These are phyloP conservation scores for Cottoperca gobio DNA, from an alignment of 2,797 vertebrate genomes.

Conservation along the genomic window DNA sequence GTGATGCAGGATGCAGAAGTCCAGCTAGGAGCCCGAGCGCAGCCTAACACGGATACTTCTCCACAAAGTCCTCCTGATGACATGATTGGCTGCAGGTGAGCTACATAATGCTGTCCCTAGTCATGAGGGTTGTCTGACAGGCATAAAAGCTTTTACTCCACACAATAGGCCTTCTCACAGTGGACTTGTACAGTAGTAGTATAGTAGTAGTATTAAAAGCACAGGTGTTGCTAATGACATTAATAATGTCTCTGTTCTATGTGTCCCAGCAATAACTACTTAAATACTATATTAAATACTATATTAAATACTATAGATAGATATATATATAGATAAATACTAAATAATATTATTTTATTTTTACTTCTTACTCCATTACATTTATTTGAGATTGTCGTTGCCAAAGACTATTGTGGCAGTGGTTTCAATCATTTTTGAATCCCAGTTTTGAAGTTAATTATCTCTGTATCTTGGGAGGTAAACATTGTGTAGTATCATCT, in stretches of 20 bases:
- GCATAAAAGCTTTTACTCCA: not conserved
- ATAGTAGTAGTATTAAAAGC: too few relatives aligned
- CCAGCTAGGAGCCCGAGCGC: not conserved
- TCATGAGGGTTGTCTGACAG: not conserved
- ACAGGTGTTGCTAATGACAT: not conserved
- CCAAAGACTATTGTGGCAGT: not conserved
- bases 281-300: too few relatives aligned
- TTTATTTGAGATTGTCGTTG: not conserved
- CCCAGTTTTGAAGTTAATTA: not conserved
- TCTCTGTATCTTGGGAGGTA: not conserved
- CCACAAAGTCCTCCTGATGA: not conserved
- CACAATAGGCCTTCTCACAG: not conserved
- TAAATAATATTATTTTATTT: too few relatives aligned
- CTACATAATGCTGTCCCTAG: too few relatives aligned
- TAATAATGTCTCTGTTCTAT: not conserved
- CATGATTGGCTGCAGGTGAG: not conserved
- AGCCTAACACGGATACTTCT: not conserved
- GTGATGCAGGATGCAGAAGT: not conserved
- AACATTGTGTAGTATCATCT: too few relatives aligned
- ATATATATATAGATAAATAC: too few relatives aligned
- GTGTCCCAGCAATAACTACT: not conserved
- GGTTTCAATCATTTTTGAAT: not conserved
- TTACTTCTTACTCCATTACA: not conserved
- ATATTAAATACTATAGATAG: too few relatives aligned
- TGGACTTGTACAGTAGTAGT: not conserved